phyloP scores from a whole-genome alignment of 2,797 vertebrate species.

The Remorina albescens region DNA sequence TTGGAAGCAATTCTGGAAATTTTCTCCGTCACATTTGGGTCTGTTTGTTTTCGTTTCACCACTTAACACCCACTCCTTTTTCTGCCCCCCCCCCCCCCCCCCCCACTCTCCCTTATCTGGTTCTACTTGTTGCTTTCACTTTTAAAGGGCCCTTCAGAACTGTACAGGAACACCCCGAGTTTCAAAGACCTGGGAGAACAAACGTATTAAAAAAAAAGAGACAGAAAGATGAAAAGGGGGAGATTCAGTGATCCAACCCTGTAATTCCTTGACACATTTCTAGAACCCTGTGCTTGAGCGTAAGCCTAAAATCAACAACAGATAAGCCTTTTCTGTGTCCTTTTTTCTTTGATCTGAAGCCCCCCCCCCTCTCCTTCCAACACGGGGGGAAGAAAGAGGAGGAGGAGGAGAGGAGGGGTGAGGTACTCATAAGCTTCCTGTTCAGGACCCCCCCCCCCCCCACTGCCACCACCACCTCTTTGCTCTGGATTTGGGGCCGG shows the following conservation, averaged over 20 bases:
- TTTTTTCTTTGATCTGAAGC: constrained; percentile 77
- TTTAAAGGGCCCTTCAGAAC: constrained; percentile 40
- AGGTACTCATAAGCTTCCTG: constrained; percentile 67
- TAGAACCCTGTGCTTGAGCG: constrained; percentile 74
- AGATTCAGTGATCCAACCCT: constrained; percentile 62
- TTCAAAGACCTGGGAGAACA: constrained; percentile 69
- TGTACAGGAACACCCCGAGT: constrained; percentile 40
- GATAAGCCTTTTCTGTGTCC: constrained; percentile 80
- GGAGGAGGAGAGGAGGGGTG: constrained; percentile 13
- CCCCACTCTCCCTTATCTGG: background rate
- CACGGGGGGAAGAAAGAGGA: constrained; percentile 1
- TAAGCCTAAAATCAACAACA: constrained; percentile 85
- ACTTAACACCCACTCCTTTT: constrained; percentile 8
- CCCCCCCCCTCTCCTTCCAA: constrained; percentile 27
- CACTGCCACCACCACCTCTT: no score
- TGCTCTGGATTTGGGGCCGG: constrained; percentile 57
- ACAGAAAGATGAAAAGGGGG: constrained; percentile 68
- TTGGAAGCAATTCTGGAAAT: background rate
- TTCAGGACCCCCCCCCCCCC: constrained; percentile 57
- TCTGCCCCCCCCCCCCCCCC: background rate
- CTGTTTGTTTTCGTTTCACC: constrained; percentile 23
- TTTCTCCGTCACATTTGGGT: constrained; percentile 1
- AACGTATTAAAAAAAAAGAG: constrained; percentile 37
- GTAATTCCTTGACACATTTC: constrained; percentile 82
- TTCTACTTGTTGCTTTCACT: constrained; percentile 29